phyloP scores from a whole-genome alignment of 2,888 invertebrate species.

The Noctua janthe region DNA sequence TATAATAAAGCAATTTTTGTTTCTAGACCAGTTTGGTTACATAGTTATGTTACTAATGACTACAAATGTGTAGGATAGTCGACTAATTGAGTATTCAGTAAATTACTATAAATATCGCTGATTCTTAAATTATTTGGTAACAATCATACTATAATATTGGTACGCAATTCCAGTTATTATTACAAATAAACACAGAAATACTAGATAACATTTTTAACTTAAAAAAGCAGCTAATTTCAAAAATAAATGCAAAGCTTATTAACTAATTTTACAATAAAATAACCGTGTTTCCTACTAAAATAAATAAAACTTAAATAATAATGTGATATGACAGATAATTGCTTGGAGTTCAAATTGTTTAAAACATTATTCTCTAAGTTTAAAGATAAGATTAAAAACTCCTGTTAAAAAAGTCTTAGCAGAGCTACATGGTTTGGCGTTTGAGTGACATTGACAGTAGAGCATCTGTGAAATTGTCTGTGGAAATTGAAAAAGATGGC shows the following conservation, averaged over 20 bases:
- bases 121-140: constrained; percentile 10
- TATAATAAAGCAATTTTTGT: constrained; percentile 4
- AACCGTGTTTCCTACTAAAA: constrained; percentile 16
- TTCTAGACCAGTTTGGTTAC: constrained; percentile 13
- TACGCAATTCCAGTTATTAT: constrained; percentile 29
- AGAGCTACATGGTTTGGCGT: neutral
- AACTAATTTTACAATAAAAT: constrained; percentile 47
- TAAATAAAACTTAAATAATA: constrained; percentile 55
- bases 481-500: neutral
- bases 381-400: constrained; percentile 29
- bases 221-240: constrained; percentile 50
- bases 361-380: constrained; percentile 38
- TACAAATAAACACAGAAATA: constrained; percentile 2
- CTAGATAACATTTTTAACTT: constrained; percentile 2
- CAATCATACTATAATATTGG: constrained; percentile 6
- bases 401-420: constrained; percentile 18
- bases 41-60: constrained; percentile 7
- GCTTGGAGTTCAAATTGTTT: constrained; percentile 65
- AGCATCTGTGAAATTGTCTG: neutral
- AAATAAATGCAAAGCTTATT: constrained; percentile 68
- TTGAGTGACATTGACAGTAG: neutral
- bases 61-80: constrained; percentile 20
- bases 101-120: constrained; percentile 2
- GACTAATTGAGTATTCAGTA: constrained; percentile 45
- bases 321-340: constrained; percentile 78